Base-by-base conservation (phyloP, 2,888 invertebrate species). In the Cartodere bifasciata region DNA sequence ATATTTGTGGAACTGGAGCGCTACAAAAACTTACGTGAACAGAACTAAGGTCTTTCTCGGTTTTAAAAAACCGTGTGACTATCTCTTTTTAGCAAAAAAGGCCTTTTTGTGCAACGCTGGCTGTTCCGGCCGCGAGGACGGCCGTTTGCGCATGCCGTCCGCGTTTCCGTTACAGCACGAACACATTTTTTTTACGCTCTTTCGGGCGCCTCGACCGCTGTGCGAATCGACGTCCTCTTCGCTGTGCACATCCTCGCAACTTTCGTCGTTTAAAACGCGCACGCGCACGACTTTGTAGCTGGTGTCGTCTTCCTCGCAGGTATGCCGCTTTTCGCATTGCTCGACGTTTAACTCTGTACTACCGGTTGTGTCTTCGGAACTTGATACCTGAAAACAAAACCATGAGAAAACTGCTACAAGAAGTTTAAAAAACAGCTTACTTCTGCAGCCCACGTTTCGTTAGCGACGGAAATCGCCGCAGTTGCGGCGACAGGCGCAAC, bases 11-110 rank as follows among this genome's bases (percentile, higher is more conserved):
- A n/a, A n/a, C n/a, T n/a, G n/a, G n/a, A n/a, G n/a, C n/a, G n/a
- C n/a, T n/a, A n/a, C n/a, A n/a, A n/a, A n/a, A n/a, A n/a, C n/a
- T n/a, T n/a, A n/a, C n/a, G n/a, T n/a, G n/a, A n/a, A n/a, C n/a
- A n/a, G n/a, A n/a, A n/a, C n/a, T n/a, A n/a, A n/a, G n/a, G n/a
- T n/a, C n/a, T n/a, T n/a, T n/a, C 30, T 40, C 29, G 27, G 29
- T 31, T 23, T 31, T 35, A 35, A 27, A 31, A 14, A 31, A 31
- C 32, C 45, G 48, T 44, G 46, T 50, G 48, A 58, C 57, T 59
- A 60, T 57, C 60, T 60, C 44, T 58, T 59, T 45, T 58, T 60
- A 43, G 43, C 53, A 26, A 51, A 41, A 45, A 57, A 52, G 46
- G 56, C 48, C 47, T 57, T 59, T 44, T 60, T 60, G 48, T 55